These are phyloP conservation scores for Aphodius granarius DNA, from an alignment of 2,888 invertebrate genomes.

Conservation along the genomic window DNA sequence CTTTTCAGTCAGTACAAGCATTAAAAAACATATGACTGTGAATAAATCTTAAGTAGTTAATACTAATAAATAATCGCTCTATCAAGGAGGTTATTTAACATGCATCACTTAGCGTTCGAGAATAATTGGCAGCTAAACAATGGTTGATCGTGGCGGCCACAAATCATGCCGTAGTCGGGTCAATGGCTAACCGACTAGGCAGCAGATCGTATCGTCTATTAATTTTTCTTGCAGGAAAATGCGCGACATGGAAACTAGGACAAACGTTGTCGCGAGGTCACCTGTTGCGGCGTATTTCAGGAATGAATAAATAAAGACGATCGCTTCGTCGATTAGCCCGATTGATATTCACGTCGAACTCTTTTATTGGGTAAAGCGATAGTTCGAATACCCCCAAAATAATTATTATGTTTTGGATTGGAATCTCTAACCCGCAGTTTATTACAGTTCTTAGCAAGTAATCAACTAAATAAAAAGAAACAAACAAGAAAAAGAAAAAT, in stretches of 20 bases:
- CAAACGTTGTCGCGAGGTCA: constrained; percentile 8
- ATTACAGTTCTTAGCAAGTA: neutral
- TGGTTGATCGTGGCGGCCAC: neutral
- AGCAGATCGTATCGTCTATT: neutral
- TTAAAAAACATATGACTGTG: too few relatives aligned
- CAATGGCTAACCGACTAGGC: neutral
- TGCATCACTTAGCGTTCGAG: neutral
- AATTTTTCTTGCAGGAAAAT: neutral
- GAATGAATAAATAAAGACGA: constrained; percentile 5
- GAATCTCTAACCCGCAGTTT: too few relatives aligned
- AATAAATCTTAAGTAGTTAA: neutral
- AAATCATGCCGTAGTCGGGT: neutral
- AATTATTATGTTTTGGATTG: too few relatives aligned
- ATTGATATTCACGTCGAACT: neutral
- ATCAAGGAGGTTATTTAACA: neutral
- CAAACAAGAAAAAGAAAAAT: neutral
- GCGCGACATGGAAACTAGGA: constrained; percentile 3
- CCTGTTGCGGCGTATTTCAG: constrained; percentile 4
- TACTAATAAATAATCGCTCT: neutral
- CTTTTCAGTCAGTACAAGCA: too few relatives aligned
- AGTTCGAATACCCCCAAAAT: too few relatives aligned
- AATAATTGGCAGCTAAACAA: constrained; percentile 7
- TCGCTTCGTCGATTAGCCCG: constrained; percentile 1
- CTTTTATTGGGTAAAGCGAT: neutral
- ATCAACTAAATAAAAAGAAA: neutral